Conservation (phyloP, 2,888 invertebrate genomes). For the Cynaeus angustus region DNA sequence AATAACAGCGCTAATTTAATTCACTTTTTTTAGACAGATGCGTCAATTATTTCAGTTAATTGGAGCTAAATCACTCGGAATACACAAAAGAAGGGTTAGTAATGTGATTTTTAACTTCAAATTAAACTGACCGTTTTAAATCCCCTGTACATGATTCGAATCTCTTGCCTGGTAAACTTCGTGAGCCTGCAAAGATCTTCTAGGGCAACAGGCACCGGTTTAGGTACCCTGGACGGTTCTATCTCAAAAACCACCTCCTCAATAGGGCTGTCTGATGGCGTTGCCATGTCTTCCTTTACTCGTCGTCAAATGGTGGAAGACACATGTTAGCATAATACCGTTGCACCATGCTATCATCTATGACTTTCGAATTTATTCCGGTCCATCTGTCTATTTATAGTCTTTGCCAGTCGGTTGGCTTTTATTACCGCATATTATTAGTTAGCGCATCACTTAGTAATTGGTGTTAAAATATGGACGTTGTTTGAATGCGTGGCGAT, state of each 20-base stretch:
- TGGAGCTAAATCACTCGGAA: conserved; percentile 1
- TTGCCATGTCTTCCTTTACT: conserved; percentile 78
- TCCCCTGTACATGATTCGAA: conserved; percentile 97
- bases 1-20: conserved; percentile 15
- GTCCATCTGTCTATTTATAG: conserved; percentile 59
- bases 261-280: conserved; percentile 89
- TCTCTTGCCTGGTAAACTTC: conserved; percentile 96
- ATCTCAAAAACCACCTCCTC: conserved; percentile 91
- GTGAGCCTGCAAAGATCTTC: conserved; percentile 95
- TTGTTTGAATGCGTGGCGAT: conserved; percentile 4
- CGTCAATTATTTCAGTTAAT: conserved; percentile 1
- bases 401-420: conserved; percentile 2
- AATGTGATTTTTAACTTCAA: no score
- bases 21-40: background rate
- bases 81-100: background rate
- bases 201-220: conserved; percentile 88
- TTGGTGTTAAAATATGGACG: conserved; percentile 42
- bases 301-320: conserved; percentile 37
- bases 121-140: conserved; percentile 89
- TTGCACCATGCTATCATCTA: conserved; percentile 59
- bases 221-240: conserved; percentile 85
- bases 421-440: conserved; percentile 30
- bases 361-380: conserved; percentile 57
- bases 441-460: conserved; percentile 31
- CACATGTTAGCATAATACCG: conserved; percentile 54